A percentile compares a stretch with the other conserved stretches of the same genome.
Evolutionary conservation across 2,113 vertebrate genomes (phyloP).

Genomic region (Barbus barbus): DNA sequence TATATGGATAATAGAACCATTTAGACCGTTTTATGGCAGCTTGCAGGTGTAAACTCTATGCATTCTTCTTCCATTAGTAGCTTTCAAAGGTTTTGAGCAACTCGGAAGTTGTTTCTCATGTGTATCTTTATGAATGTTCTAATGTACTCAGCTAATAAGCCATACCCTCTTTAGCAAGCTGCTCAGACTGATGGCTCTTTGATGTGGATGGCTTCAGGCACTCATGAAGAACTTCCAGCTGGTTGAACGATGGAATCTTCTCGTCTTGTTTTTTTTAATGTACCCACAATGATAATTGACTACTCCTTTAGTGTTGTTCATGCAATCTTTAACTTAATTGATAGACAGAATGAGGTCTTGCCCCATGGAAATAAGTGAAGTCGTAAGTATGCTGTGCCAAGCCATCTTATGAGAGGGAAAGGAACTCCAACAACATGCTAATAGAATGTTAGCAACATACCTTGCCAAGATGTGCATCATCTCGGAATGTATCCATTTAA

Average conservation of each 20-base stretch:
- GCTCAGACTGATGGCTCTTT: slow-evolving; percentile 15
- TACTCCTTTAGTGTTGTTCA: not conserved
- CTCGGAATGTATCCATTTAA: not conserved
- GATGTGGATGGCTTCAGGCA: slow-evolving; percentile 23
- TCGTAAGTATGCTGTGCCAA: not conserved
- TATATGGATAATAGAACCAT: not conserved
- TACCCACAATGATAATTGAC: not conserved
- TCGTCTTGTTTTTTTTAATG: not conserved
- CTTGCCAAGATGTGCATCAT: not conserved
- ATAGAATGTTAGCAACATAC: not conserved
- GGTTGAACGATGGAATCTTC: no score
- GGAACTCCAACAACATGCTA: not conserved
- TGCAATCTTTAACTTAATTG: not conserved
- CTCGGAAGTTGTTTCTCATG: slow-evolving; percentile 8
- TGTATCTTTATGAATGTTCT: slow-evolving; percentile 1
- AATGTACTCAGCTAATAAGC: slow-evolving; percentile 31
- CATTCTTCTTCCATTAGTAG: slow-evolving; percentile 32
- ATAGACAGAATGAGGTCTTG: slow-evolving; percentile 11
- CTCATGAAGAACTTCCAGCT: slow-evolving; percentile 15
- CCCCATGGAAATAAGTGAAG: slow-evolving; percentile 1
- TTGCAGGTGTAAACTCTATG: slow-evolving; percentile 36
- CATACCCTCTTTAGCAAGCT: slow-evolving; percentile 20
- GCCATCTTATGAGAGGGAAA: not conserved
- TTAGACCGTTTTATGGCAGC: not conserved
- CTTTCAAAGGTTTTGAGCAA: slow-evolving; percentile 23